phyloP scores from a whole-genome alignment of 1,140 invertebrate species.

The Bombus fervidus region DNA sequence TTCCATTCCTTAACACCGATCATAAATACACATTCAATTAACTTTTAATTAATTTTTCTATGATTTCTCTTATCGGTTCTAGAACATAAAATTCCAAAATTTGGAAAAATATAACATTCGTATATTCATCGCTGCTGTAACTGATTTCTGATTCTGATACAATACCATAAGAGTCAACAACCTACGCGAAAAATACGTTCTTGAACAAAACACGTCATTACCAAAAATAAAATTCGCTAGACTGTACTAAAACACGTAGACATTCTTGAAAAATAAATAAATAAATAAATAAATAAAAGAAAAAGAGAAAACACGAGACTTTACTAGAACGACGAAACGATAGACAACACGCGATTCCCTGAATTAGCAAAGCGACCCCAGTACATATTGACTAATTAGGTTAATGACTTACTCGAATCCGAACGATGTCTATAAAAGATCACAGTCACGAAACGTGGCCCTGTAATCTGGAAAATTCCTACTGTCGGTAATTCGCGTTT shows the following conservation, averaged over 20 bases:
- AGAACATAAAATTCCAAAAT: too few species aligned
- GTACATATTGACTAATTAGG: conserved; percentile 57
- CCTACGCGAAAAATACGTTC: accelerated
- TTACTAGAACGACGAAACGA: conserved; percentile 46
- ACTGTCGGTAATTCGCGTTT: background rate
- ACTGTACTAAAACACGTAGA: background rate
- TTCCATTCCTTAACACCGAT: too few species aligned
- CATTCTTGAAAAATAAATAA: background rate
- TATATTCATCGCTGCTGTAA: too few species aligned
- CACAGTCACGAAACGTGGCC: conserved; percentile 1
- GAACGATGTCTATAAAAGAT: background rate
- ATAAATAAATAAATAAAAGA: background rate
- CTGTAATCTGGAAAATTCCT: conserved; percentile 3
- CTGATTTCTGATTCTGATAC: too few species aligned
- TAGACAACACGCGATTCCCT: conserved; percentile 50
- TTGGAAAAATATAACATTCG: too few species aligned
- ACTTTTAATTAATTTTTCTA: too few species aligned
- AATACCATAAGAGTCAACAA: background rate
- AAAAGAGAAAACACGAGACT: conserved; percentile 14
- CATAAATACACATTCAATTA: too few species aligned
- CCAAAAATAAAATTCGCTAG: background rate
- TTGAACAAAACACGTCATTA: too few species aligned
- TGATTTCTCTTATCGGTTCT: too few species aligned
- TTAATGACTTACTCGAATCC: conserved; percentile 61
- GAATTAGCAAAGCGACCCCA: conserved; percentile 46